A percentile compares a stretch with the other conserved stretches of the same genome.
Conservation (phyloP, 1,140 invertebrate species). For the Meloidogyne floridensis region DNA sequence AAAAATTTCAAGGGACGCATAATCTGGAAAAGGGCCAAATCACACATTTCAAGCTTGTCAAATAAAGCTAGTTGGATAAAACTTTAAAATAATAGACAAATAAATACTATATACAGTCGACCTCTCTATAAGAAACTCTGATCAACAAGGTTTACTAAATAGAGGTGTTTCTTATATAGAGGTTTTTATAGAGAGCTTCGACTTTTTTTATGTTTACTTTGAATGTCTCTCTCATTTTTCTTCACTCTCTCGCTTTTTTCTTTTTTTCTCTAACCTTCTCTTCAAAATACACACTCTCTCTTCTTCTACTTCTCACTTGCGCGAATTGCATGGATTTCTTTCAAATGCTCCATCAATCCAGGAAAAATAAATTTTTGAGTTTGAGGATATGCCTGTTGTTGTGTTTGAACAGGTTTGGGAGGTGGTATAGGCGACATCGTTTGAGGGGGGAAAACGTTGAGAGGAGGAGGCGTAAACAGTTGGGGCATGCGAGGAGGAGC, state of each 20-base stretch:
- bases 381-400: background rate
- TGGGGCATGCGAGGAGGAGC: too few species aligned
- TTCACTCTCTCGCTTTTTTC: too few species aligned
- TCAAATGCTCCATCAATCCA: too few species aligned
- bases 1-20: too few species aligned
- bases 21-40: too few species aligned
- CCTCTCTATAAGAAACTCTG: constrained; percentile 6
- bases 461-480: too few species aligned
- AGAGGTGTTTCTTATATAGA: background rate
- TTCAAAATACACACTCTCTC: background rate
- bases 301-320: background rate
- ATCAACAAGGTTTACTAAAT: background rate
- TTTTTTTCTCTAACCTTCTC: background rate
- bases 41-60: too few species aligned
- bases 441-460: too few species aligned
- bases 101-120: background rate
- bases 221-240: background rate
- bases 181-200: constrained; percentile 6
- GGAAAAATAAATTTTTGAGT: background rate
- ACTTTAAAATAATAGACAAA: too few species aligned
- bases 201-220: background rate
- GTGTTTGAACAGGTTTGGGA: background rate
- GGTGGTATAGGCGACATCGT: background rate
- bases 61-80: background rate
- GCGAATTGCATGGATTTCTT: background rate